Percentiles rank a stretch among this genome's conserved stretches.
Conservation (phyloP, 2,113 vertebrate genomes). For the Tichodroma muraria region DNA sequence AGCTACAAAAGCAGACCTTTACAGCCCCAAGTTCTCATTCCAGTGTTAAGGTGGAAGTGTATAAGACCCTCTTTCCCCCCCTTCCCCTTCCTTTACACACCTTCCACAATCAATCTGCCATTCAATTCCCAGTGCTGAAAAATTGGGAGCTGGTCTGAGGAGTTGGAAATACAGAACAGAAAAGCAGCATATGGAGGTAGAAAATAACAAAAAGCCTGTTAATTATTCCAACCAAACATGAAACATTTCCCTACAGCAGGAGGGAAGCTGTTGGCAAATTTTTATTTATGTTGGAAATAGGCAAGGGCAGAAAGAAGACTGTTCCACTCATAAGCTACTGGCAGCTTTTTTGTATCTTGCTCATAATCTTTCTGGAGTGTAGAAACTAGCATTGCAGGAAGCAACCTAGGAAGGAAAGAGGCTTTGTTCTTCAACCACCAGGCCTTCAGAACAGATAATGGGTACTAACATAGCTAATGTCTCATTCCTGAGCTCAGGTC, state of each 20-base stretch:
- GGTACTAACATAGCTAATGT: background rate
- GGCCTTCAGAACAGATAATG: background rate
- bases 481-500: background rate
- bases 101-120: background rate
- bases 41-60: background rate
- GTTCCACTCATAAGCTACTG: background rate
- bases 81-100: background rate
- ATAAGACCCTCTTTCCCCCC: fast-evolving
- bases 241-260: background rate
- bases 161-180: background rate
- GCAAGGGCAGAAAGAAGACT: background rate
- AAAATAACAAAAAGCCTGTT: slow-evolving; percentile 4
- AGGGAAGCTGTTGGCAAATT: background rate
- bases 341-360: background rate
- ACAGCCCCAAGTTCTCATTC: background rate
- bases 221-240: slow-evolving; percentile 1
- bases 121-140: background rate
- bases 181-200: background rate
- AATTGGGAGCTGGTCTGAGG: background rate
- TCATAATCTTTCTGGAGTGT: background rate
- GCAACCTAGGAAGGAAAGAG: background rate
- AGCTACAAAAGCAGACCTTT: background rate
- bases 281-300: slow-evolving; percentile 1
- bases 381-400: background rate
- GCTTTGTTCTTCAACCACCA: background rate